phyloP scores from a whole-genome alignment of 1,140 invertebrate species.

The Eubasilissa regina region DNA sequence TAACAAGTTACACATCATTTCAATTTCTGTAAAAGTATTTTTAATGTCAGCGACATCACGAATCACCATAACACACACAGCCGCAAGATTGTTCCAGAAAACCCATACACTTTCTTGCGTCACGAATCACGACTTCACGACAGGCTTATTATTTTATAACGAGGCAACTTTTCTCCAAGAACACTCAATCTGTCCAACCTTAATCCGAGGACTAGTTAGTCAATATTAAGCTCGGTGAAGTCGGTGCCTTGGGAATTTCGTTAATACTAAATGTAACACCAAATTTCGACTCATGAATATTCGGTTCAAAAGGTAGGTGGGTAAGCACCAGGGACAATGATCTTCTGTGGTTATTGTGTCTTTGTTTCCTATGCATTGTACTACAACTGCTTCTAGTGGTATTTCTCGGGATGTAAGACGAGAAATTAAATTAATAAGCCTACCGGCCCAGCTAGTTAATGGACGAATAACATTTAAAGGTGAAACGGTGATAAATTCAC shows the following conservation, averaged over 20 bases:
- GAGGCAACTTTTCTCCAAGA: constrained; percentile 15
- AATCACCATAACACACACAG: background rate
- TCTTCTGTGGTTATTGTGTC: background rate
- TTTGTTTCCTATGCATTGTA: background rate
- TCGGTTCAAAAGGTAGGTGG: too few species aligned
- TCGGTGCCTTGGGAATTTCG: constrained; percentile 4
- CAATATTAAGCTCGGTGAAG: constrained; percentile 10
- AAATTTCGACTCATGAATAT: too few species aligned
- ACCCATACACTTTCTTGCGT: constrained; percentile 33
- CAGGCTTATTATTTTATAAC: background rate
- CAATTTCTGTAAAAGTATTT: constrained; percentile 11
- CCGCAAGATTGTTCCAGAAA: constrained; percentile 29
- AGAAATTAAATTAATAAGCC: background rate
- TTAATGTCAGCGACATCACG: constrained; percentile 14
- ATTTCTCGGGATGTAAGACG: background rate
- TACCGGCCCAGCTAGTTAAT: background rate
- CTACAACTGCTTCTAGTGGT: constrained; percentile 2
- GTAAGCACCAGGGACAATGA: too few species aligned
- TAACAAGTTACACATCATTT: background rate
- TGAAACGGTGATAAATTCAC: constrained; percentile 24
- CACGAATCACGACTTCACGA: constrained; percentile 19
- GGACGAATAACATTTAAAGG: constrained; percentile 34
- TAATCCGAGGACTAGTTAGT: constrained; percentile 29
- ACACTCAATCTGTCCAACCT: background rate
- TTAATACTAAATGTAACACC: too few species aligned